Conservation (phyloP, 2,797 vertebrate species). For the Alauda arvensis region DNA sequence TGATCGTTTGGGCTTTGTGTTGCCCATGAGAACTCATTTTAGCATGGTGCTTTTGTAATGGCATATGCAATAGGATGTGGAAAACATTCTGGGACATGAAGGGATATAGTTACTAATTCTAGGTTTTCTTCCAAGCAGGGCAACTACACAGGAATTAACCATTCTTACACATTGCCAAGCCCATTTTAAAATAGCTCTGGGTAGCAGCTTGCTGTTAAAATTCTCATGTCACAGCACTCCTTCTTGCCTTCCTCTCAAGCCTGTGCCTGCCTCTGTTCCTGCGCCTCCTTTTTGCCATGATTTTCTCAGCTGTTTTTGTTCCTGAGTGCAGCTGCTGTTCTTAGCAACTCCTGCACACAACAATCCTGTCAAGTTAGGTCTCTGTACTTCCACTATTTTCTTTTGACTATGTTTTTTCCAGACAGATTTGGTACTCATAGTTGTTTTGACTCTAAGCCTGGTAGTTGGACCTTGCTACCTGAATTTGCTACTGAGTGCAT, state of each 20-base stretch:
- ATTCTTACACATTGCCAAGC: background rate
- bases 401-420: background rate
- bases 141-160: background rate
- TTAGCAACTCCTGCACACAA: background rate
- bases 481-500: background rate
- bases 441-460: background rate
- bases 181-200: background rate
- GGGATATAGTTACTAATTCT: background rate
- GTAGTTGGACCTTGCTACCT: background rate
- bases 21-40: background rate
- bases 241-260: background rate
- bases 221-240: background rate
- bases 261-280: background rate
- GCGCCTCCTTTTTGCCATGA: background rate
- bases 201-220: background rate
- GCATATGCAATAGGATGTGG: background rate
- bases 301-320: background rate
- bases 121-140: background rate
- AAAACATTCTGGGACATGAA: background rate
- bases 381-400: background rate
- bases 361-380: background rate
- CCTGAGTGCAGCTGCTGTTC: background rate
- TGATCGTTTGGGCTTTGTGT: background rate
- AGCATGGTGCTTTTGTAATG: background rate
- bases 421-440: accelerated